Base-by-base conservation (phyloP, 23 tunicate genomes). In the Styela plicata region DNA sequence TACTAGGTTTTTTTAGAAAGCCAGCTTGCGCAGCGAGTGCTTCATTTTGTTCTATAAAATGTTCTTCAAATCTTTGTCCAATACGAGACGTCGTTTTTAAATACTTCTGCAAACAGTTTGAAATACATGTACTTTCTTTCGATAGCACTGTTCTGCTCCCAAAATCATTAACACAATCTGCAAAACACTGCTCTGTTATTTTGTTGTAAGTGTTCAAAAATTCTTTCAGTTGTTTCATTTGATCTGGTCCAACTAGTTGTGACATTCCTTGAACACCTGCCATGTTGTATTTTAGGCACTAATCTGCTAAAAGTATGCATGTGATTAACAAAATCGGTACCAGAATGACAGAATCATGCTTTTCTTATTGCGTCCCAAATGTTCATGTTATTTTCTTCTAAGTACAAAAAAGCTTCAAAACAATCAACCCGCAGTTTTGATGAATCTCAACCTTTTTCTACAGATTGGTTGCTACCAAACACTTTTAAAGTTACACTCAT, bases 141-240 rank as follows among this genome's bases (percentile, higher is more conserved):
- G 78, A 69, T 3, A 90, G 63, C 2, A 96, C 87, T 73, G 87
- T 93, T 23, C 97, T 78, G 13, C 90, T 86, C 0, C 91, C 68
- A 71, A 96, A 96, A 82, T 96, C 96, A 77, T 91, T 87, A 52
- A 96, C 97, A 63, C 99, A 96, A 35, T 96, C 99, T 27, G 64
- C 83, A 69, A 96, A 96, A 69, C 99, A 96, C 2, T 79, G 84
- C 66, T 96, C 89, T 21, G 95, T 87, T 2, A 93, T 83, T 80
- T 88, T 90, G 82, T 96, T 96, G 76, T 85, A 96, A 5, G 91
- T 87, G 36, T 87, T 89, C 29, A 96, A 88, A 78, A 96, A 91
- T 70, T 96, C 99, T 69, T 88, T 91, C 74, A 96, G 85, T 44
- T 91, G 94, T 34, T 71, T 71, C 77, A 71, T 71, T 32, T 71